Conservation (phyloP, 2,888 invertebrate genomes). For the Yponomeuta plumbellus region DNA sequence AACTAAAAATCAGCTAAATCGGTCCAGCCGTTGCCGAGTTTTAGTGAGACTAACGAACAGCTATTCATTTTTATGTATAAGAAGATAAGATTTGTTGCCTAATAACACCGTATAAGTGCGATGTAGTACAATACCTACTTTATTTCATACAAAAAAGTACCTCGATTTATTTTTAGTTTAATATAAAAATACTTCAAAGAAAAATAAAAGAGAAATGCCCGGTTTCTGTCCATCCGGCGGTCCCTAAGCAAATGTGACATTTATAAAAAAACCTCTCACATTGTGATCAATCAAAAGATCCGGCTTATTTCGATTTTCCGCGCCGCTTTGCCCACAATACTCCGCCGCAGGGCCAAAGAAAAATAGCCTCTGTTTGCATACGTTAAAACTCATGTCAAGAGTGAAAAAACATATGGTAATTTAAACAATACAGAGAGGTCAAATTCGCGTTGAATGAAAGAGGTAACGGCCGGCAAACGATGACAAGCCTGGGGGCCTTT, state of each 20-base stretch:
- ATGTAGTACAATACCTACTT: too few relatives aligned
- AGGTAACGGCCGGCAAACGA: not conserved
- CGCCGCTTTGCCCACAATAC: not conserved
- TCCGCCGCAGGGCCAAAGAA: not conserved
- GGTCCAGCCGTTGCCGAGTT: too few relatives aligned
- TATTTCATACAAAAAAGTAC: too few relatives aligned
- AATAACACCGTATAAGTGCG: too few relatives aligned
- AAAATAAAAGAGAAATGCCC: not conserved
- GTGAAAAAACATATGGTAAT: constrained; percentile 1
- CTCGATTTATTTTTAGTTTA: too few relatives aligned
- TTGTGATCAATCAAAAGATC: not conserved
- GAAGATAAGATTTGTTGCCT: too few relatives aligned
- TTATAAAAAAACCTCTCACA: not conserved
- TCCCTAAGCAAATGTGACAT: not conserved
- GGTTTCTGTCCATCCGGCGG: not conserved
- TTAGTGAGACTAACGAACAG: too few relatives aligned
- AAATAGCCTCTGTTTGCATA: not conserved
- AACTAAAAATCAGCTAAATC: too few relatives aligned
- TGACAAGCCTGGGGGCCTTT: not conserved
- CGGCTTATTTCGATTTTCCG: constrained; percentile 1
- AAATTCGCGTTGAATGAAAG: not conserved
- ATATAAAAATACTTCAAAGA: too few relatives aligned
- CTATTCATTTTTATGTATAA: too few relatives aligned
- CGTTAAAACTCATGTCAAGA: not conserved
- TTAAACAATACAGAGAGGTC: constrained; percentile 7